A percentile compares a stretch with the other conserved stretches of the same genome.
phyloP scores from a whole-genome alignment of 2,888 invertebrate genomes.

The Epirrhoe tristata region DNA sequence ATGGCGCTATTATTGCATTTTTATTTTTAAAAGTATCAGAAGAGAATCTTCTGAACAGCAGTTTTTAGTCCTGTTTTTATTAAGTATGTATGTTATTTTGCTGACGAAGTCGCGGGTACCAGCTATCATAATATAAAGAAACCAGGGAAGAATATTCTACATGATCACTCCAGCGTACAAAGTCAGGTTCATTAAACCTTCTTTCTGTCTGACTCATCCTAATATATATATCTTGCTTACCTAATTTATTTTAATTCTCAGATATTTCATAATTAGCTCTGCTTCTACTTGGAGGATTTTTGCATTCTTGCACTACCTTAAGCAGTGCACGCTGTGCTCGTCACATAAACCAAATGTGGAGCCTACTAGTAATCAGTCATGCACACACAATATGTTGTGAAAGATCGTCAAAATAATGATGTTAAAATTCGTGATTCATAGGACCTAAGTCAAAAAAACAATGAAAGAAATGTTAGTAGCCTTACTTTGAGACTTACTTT shows the following conservation, averaged over 20 bases:
- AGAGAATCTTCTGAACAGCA: too few species aligned
- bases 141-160: conserved; percentile 1
- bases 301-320: conserved; percentile 19
- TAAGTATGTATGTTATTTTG: too few species aligned
- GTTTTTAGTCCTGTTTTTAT: too few species aligned
- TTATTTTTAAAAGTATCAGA: too few species aligned
- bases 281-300: conserved; percentile 3
- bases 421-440: not conserved
- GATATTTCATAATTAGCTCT: conserved; percentile 17
- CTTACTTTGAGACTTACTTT: too few species aligned
- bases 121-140: not conserved
- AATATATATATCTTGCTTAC: not conserved
- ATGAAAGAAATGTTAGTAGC: too few species aligned
- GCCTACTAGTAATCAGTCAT: conserved; percentile 20
- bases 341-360: conserved; percentile 31
- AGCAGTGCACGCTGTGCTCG: conserved; percentile 26
- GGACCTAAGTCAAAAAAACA: not conserved
- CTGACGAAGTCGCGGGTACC: too few species aligned
- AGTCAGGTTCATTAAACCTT: conserved; percentile 15
- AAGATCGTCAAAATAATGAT: conserved; percentile 9
- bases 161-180: conserved; percentile 8
- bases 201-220: conserved; percentile 23
- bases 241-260: conserved; percentile 7
- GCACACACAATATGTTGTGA: conserved; percentile 16
- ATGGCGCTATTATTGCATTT: too few species aligned